Conservation (phyloP, 2,888 invertebrate genomes). For the Rhagonycha lutea region DNA sequence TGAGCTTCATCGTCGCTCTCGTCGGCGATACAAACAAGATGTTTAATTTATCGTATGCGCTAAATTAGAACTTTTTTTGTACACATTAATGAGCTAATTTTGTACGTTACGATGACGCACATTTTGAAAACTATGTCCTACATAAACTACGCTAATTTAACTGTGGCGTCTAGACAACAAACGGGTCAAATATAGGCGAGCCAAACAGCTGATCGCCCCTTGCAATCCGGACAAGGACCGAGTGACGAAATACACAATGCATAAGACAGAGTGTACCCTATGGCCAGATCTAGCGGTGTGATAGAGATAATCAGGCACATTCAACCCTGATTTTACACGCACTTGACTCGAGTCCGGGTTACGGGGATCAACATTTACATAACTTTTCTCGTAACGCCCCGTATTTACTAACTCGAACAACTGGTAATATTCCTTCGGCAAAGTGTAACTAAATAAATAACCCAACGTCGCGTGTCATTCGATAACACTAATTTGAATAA, state of each 20-base stretch:
- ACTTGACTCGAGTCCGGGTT: slow-evolving; percentile 58
- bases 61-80: background rate
- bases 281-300: slow-evolving; percentile 40
- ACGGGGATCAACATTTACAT: slow-evolving; percentile 48
- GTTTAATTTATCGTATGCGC: background rate
- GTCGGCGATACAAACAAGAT: background rate
- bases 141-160: slow-evolving; percentile 37
- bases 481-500: background rate
- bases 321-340: slow-evolving; percentile 63
- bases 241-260: slow-evolving; percentile 30
- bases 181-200: slow-evolving; percentile 49
- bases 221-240: slow-evolving; percentile 42
- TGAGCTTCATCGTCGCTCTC: background rate
- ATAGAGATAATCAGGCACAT: slow-evolving; percentile 49
- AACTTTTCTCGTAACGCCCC: slow-evolving; percentile 42
- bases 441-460: slow-evolving; percentile 21
- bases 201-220: slow-evolving; percentile 54
- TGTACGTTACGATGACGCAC: background rate
- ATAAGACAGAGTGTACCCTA: slow-evolving; percentile 32
- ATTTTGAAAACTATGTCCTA: slow-evolving; percentile 24
- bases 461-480: slow-evolving; percentile 17
- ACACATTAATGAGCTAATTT: background rate
- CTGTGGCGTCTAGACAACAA: slow-evolving; percentile 47
- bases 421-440: slow-evolving; percentile 22
- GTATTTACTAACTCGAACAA: slow-evolving; percentile 33